Evolutionary conservation across 2,888 invertebrate species (phyloP).

Genomic region (Eupithecia subumbrata): DNA sequence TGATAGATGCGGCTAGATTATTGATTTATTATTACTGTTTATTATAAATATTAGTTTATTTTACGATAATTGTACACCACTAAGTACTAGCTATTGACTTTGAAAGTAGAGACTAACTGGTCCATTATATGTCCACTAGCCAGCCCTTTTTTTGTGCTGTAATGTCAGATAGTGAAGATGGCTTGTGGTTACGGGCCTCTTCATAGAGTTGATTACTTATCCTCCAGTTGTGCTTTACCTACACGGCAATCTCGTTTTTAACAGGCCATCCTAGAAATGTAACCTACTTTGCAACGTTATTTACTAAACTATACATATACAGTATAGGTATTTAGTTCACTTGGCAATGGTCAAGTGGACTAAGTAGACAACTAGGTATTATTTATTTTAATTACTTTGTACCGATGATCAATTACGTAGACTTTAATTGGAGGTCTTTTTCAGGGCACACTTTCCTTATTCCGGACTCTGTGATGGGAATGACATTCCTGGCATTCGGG

Average conservation of each 20-base stretch:
- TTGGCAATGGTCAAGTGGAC: too few relatives aligned
- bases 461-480: conserved; percentile 95
- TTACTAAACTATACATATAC: not conserved
- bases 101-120: too few relatives aligned
- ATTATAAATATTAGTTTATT: too few relatives aligned
- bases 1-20: too few relatives aligned
- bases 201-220: not conserved
- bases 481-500: conserved; percentile 95
- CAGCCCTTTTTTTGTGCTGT: not conserved
- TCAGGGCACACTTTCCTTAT: conserved; percentile 89
- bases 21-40: too few relatives aligned
- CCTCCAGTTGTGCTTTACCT: not conserved
- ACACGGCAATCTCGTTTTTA: not conserved
- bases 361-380: not conserved
- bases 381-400: not conserved
- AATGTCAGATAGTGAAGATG: not conserved
- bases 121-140: too few relatives aligned
- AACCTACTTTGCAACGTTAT: not conserved
- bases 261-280: not conserved
- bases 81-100: too few relatives aligned
- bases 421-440: conserved; percentile 32
- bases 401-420: not conserved
- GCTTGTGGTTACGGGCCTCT: not conserved
- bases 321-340: too few relatives aligned
- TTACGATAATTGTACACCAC: too few relatives aligned